Base-by-base conservation (phyloP, 2,888 invertebrate species). In the Neuroscelio doddi region DNA sequence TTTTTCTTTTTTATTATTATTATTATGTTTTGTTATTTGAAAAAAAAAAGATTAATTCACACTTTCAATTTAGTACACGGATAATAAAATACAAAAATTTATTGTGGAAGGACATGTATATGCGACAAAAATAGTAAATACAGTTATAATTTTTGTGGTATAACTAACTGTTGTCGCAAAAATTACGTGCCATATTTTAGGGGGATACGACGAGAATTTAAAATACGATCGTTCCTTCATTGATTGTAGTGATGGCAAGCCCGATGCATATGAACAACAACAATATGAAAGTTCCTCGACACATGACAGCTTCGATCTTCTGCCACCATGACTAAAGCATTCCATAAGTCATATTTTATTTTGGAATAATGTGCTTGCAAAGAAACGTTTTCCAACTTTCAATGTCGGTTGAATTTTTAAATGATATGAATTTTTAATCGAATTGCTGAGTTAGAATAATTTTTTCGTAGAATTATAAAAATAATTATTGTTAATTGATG, bases 271-370 rank as follows among this genome's bases (percentile, higher is more conserved):
- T 47, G 72, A 80, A 72, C 71, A 80, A 76, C 51, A 75, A 75
- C 56, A 76, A 75, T 68, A 79, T 52, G 72, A 81, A 74, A 77
- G 79, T 73, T 72, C 79, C 78, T 76, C 71, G 78, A 76, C 73
- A 76, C 70, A 80, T 71, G 68, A 71, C 59, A 68, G 75, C 74
- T 70, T 74, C 72, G 64, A 79, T 74, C 75, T 70, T 76, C 80
- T 73, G 76, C 79, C 79, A 78, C 73, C 72, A 67, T 66, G 79
- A 79, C 80, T 81, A 77, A 70, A 76, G 74, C 68, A 75, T 73
- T 76, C 55, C 49, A 65, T 61, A 66, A 59, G 51, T 44, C 55
- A 62, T 55, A 39, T 4, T 49, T 49, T 46, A 46, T 46, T 27
- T 39, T 5, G 30, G n/a, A 8, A 5, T n/a, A 34, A 32, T n/a